A percentile compares a stretch with the other conserved stretches of the same genome.
These are phyloP conservation scores for Plodia interpunctella DNA, from an alignment of 1,140 invertebrate species.

Conservation along the genomic window DNA sequence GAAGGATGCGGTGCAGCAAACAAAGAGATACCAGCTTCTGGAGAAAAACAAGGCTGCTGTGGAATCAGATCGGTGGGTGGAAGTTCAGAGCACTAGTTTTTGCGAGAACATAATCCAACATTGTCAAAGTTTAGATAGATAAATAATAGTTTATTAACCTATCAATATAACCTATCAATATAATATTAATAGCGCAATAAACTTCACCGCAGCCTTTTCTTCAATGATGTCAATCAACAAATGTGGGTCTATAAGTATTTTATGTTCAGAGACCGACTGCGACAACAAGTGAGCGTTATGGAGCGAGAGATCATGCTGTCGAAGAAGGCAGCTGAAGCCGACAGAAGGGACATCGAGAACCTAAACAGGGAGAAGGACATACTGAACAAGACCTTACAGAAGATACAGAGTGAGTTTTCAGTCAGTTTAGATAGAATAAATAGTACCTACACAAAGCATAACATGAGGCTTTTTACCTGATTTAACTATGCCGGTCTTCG, in stretches of 20 bases:
- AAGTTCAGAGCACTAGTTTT: too few species aligned
- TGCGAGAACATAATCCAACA: too few species aligned
- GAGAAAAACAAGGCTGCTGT: conserved; percentile 58
- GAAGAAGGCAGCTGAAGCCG: conserved; percentile 69
- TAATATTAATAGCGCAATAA: too few species aligned
- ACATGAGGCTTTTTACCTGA: too few species aligned
- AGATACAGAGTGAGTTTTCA: conserved; percentile 67
- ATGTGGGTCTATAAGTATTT: too few species aligned
- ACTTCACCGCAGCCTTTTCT: too few species aligned
- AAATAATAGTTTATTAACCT: too few species aligned
- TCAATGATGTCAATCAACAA: too few species aligned
- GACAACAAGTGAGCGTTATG: conserved; percentile 66
- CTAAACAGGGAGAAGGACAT: conserved; percentile 78
- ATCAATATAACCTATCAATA: too few species aligned
- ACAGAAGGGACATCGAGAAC: conserved; percentile 71
- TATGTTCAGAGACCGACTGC: conserved; percentile 47
- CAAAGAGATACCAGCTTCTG: conserved; percentile 56
- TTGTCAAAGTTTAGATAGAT: too few species aligned
- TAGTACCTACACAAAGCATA: too few species aligned
- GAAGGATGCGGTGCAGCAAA: conserved; percentile 44
- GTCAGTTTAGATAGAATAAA: neutral
- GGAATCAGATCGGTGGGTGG: conserved; percentile 51
- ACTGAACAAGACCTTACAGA: conserved; percentile 75
- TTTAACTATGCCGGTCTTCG: too few species aligned
- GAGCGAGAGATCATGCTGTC: conserved; percentile 71